phyloP scores from a whole-genome alignment of 1,140 invertebrate species.

The Thrips palmi region DNA sequence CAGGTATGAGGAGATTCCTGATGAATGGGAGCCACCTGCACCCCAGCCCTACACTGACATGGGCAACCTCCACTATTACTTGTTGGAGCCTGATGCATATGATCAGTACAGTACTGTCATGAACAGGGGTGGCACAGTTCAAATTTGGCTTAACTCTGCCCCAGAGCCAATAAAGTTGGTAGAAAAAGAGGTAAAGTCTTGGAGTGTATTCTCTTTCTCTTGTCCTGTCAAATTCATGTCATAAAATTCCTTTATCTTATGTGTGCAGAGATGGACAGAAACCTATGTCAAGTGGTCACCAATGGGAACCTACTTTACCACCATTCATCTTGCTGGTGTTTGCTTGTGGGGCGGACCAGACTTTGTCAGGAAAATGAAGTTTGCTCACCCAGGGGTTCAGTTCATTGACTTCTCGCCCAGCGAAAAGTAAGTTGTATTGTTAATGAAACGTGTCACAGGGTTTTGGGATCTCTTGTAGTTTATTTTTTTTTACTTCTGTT shows the following conservation, averaged over 20 bases:
- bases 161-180: conserved; percentile 70
- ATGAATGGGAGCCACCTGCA: conserved; percentile 80
- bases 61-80: conserved; percentile 77
- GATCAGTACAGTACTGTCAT: conserved; percentile 90
- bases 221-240: conserved; percentile 20
- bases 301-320: conserved; percentile 86
- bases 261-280: conserved; percentile 73
- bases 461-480: too few relatives aligned
- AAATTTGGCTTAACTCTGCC: conserved; percentile 79
- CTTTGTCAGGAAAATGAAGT: conserved; percentile 81
- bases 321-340: conserved; percentile 88
- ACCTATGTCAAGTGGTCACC: conserved; percentile 95
- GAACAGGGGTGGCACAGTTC: conserved; percentile 49
- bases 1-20: conserved; percentile 77
- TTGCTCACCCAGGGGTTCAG: conserved; percentile 77
- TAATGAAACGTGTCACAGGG: too few relatives aligned
- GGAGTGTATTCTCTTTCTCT: conserved; percentile 18
- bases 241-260: conserved; percentile 8
- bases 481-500: too few relatives aligned
- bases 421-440: conserved; percentile 48
- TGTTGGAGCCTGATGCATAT: conserved; percentile 81
- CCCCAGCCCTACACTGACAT: conserved; percentile 73
- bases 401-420: conserved; percentile 96
- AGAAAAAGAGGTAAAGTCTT: conserved; percentile 68
- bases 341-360: conserved; percentile 92